Evolutionary conservation across 2,888 invertebrate species (phyloP).

Genomic region (Nomada ferruginata): DNA sequence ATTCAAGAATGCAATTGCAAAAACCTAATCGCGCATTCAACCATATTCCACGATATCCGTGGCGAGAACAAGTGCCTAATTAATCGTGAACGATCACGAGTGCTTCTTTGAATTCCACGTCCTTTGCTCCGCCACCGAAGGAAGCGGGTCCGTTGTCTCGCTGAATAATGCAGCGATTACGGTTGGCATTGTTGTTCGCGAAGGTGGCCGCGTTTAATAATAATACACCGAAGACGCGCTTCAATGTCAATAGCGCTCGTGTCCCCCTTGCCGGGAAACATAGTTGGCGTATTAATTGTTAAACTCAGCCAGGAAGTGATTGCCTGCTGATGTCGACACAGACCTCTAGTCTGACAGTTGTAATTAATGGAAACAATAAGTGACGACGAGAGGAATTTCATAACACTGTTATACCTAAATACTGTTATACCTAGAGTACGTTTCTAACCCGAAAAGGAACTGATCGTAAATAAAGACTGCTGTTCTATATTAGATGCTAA

Average conservation of each 20-base stretch:
- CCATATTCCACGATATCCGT: neutral
- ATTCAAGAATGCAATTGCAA: too few species aligned
- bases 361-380: slow-evolving; percentile 31
- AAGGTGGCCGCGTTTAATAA: slow-evolving; percentile 36
- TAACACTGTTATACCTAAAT: neutral
- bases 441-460: too few species aligned
- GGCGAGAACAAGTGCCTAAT: neutral
- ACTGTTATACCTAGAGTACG: too few species aligned
- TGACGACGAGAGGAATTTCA: slow-evolving; percentile 14
- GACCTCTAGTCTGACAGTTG: slow-evolving; percentile 10
- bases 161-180: slow-evolving; percentile 36
- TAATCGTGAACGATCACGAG: slow-evolving; percentile 9
- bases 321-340: slow-evolving; percentile 13
- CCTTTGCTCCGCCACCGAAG: slow-evolving; percentile 7
- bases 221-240: slow-evolving; percentile 18
- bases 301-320: slow-evolving; percentile 19
- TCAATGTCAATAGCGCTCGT: slow-evolving; percentile 32
- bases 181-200: neutral
- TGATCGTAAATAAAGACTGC: too few species aligned
- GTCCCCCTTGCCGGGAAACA: slow-evolving; percentile 4
- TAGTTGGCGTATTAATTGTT: slow-evolving; percentile 43
- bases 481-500: too few species aligned
- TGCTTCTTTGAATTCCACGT: slow-evolving; percentile 8
- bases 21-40: neutral
- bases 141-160: slow-evolving; percentile 18